Evolutionary conservation across 2,113 vertebrate species (phyloP).

Genomic region (Ceyx cyanopectus): DNA sequence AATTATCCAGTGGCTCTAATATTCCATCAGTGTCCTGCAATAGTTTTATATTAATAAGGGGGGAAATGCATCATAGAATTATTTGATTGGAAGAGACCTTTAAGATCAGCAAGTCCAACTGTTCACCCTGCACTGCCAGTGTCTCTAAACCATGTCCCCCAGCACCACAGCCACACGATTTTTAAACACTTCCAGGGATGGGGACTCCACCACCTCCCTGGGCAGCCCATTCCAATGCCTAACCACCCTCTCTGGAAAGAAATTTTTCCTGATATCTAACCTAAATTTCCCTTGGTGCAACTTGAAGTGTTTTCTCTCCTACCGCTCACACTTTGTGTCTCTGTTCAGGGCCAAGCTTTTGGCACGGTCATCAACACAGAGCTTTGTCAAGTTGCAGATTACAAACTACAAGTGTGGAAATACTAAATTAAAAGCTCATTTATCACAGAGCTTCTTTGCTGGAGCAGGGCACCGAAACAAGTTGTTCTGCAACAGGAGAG

Average conservation of each 20-base stretch:
- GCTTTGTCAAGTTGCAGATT: not conserved
- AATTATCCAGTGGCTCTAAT: not conserved
- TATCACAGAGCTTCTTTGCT: conserved; percentile 8
- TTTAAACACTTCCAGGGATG: no score
- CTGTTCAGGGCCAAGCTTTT: not conserved
- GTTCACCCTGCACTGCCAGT: no score
- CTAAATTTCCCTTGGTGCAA: no score
- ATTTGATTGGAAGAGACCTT: no score
- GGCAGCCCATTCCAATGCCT: no score
- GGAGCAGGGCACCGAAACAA: not conserved
- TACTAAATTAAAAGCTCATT: conserved; percentile 5
- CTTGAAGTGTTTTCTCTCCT: not conserved
- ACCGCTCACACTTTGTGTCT: not conserved
- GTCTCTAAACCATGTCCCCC: no score
- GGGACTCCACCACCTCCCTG: no score
- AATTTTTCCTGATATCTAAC: no score
- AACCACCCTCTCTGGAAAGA: no score
- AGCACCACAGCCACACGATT: no score
- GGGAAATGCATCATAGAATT: not conserved
- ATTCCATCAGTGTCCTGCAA: not conserved
- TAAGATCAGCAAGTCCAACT: no score
- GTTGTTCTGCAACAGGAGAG: not conserved
- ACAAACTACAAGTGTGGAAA: not conserved
- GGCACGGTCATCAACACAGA: not conserved
- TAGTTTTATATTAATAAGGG: not conserved